These are phyloP conservation scores for Cryptus viduatorius DNA, from an alignment of 2,888 invertebrate genomes.

Conservation along the genomic window DNA sequence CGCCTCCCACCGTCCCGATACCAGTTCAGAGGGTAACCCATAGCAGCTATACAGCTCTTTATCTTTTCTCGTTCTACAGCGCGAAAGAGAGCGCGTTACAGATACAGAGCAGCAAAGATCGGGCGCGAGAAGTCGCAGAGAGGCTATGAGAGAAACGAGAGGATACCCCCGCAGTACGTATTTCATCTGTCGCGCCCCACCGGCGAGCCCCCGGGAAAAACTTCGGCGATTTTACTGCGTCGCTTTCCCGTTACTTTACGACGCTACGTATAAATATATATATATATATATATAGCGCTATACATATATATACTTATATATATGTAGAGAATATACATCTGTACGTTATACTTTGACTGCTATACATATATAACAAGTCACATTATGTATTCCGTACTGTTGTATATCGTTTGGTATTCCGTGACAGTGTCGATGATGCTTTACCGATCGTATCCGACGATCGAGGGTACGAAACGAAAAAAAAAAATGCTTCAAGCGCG, in stretches of 20 bases:
- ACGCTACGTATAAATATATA: conserved; percentile 32
- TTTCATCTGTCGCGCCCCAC: conserved; percentile 64
- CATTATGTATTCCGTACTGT: conserved; percentile 65
- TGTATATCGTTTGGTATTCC: conserved; percentile 79
- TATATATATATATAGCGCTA: conserved; percentile 13
- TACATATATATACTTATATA: conserved; percentile 11
- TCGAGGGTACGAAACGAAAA: conserved; percentile 31
- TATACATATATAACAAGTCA: conserved; percentile 56
- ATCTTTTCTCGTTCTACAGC: conserved; percentile 57
- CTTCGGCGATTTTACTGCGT: conserved; percentile 67
- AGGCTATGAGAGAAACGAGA: conserved; percentile 30
- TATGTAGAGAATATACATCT: background rate
- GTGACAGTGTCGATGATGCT: conserved; percentile 80
- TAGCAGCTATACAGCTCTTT: conserved; percentile 60
- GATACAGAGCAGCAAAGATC: conserved; percentile 45
- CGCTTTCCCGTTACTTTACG: conserved; percentile 64
- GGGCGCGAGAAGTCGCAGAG: conserved; percentile 52
- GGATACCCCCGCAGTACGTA: conserved; percentile 59
- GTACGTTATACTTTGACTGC: conserved; percentile 51
- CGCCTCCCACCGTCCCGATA: conserved; percentile 28
- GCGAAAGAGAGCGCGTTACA: conserved; percentile 50
- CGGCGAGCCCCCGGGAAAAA: conserved; percentile 57
- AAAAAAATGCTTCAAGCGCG: conserved; percentile 62
- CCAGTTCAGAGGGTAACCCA: conserved; percentile 42
- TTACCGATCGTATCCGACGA: conserved; percentile 74